Evolutionary conservation across 2,888 invertebrate species (phyloP).

Genomic region (Argyresthia albistria): DNA sequence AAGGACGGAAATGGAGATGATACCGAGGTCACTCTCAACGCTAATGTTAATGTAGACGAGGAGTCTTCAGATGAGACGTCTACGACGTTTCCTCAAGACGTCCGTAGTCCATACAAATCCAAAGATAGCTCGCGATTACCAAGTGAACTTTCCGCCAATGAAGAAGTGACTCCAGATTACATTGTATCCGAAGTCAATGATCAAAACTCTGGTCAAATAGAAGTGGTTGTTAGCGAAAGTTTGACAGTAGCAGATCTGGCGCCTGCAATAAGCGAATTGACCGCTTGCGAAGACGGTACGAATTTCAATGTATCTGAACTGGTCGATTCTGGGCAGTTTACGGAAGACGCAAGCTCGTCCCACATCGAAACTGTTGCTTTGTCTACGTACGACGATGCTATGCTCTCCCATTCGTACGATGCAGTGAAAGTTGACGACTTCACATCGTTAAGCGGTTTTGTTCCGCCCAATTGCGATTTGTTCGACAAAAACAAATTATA

Average conservation of each 20-base stretch:
- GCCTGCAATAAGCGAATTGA: not conserved
- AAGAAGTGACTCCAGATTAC: not conserved
- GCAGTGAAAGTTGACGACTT: constrained; percentile 36
- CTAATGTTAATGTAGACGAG: constrained; percentile 51
- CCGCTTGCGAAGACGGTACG: not conserved
- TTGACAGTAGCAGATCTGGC: not conserved
- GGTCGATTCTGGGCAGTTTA: constrained; percentile 54
- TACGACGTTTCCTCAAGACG: constrained; percentile 28
- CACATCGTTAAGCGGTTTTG: constrained; percentile 13
- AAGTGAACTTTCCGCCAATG: constrained; percentile 23
- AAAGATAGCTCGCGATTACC: constrained; percentile 23
- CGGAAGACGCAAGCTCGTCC: constrained; percentile 53
- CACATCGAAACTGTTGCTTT: constrained; percentile 35
- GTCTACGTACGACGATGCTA: constrained; percentile 43
- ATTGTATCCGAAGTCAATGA: not conserved
- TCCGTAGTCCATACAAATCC: not conserved
- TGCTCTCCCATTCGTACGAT: constrained; percentile 51
- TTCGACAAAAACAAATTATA: constrained; percentile 22
- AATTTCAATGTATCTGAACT: constrained; percentile 49
- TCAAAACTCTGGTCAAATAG: not conserved
- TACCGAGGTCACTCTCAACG: constrained; percentile 17
- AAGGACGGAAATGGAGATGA: constrained; percentile 33
- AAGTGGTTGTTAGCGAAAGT: not conserved
- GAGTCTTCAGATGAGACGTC: constrained; percentile 55
- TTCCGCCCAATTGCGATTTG: not conserved